Percentiles rank a stretch among this genome's conserved stretches.
phyloP scores from a whole-genome alignment of 2,888 invertebrate species.

The Himalopsyche kuldschensis region DNA sequence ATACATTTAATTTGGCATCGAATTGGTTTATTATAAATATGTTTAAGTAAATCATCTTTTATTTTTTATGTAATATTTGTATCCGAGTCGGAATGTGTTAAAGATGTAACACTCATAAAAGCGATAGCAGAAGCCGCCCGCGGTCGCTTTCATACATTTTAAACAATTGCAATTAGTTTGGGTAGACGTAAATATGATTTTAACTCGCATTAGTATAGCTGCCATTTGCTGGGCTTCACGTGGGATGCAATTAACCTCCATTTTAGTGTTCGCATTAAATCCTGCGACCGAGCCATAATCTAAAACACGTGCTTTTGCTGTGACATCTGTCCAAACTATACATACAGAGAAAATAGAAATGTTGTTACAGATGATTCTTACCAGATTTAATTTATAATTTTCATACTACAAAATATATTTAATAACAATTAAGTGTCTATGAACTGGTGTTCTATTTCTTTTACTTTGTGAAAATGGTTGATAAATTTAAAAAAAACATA shows the following conservation, averaged over 20 bases:
- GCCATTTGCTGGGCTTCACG: conserved; percentile 13
- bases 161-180: conserved; percentile 1
- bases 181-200: conserved; percentile 1
- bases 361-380: background rate
- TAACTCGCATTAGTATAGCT: background rate
- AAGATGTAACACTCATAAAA: background rate
- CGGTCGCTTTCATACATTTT: conserved; percentile 1
- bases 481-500: too few relatives aligned
- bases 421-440: too few relatives aligned
- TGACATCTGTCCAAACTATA: background rate
- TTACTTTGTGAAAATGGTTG: too few relatives aligned
- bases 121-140: background rate
- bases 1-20: too few relatives aligned
- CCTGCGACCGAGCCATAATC: conserved; percentile 18
- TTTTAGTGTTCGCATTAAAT: conserved; percentile 28
- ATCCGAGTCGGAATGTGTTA: background rate
- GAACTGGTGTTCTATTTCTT: too few relatives aligned
- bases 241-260: conserved; percentile 34
- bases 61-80: too few relatives aligned
- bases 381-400: too few relatives aligned
- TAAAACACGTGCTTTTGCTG: conserved; percentile 19
- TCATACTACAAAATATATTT: too few relatives aligned
- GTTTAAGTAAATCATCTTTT: too few relatives aligned
- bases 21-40: too few relatives aligned
- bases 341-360: background rate